These are phyloP conservation scores for Charanyca ferruginea DNA, from an alignment of 2,888 invertebrate genomes.

Conservation along the genomic window DNA sequence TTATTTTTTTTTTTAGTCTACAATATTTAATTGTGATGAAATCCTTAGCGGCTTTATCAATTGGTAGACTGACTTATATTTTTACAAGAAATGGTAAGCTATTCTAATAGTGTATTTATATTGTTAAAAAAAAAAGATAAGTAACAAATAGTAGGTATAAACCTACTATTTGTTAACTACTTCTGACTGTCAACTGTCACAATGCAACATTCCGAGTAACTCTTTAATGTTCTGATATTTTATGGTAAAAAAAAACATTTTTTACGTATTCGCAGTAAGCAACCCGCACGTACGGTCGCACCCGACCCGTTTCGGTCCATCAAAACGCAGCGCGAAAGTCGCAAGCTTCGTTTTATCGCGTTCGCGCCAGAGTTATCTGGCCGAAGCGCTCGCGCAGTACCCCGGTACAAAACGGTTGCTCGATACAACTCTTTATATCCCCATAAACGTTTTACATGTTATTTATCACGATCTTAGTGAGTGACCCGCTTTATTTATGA, in stretches of 20 bases:
- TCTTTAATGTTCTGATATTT: no score
- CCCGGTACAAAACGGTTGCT: conserved; percentile 72
- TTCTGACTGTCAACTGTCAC: no score
- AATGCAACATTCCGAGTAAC: no score
- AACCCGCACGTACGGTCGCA: conserved; percentile 63
- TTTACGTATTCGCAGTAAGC: conserved; percentile 51
- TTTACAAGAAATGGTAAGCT: no score
- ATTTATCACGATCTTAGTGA: conserved; percentile 73
- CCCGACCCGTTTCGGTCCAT: conserved; percentile 75
- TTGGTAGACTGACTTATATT: no score
- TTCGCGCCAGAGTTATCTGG: conserved; percentile 74
- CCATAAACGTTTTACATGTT: conserved; percentile 75
- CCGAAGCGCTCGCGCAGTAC: conserved; percentile 67
- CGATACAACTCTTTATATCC: conserved; percentile 70
- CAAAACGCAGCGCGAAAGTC: conserved; percentile 77
- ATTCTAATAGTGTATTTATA: no score
- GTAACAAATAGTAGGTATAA: no score
- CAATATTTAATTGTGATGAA: not conserved
- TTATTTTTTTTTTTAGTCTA: not conserved
- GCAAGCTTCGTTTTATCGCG: conserved; percentile 79
- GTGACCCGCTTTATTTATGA: conserved; percentile 68
- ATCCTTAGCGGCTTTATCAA: not conserved
- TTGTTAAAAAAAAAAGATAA: no score
- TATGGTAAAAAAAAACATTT: not conserved
- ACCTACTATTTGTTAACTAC: no score